Conservation (phyloP, 2,113 vertebrate genomes). For the Lonchura striata region DNA sequence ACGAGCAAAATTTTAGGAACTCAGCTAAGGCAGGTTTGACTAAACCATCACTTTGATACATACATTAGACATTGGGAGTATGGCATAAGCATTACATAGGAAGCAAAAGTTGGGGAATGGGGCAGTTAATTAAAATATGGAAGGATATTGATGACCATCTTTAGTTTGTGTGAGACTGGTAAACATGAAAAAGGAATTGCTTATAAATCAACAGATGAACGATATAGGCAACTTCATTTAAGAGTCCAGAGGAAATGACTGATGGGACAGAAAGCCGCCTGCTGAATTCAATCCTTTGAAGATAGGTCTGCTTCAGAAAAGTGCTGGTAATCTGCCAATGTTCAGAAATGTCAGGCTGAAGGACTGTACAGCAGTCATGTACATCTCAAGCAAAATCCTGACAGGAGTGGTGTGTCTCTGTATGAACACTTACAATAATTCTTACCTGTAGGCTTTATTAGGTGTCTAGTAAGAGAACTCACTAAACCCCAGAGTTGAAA, state of each 20-base stretch:
- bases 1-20: background rate
- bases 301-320: background rate
- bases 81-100: background rate
- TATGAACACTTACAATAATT: background rate
- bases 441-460: background rate
- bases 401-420: background rate
- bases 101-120: background rate
- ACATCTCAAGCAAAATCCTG: background rate
- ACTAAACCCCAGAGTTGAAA: background rate
- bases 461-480: background rate
- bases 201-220: background rate
- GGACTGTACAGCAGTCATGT: background rate
- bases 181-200: background rate
- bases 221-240: background rate
- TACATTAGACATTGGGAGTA: background rate
- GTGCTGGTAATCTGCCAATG: background rate
- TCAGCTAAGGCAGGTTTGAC: background rate
- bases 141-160: background rate
- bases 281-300: background rate
- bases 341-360: background rate
- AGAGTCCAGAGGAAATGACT: background rate
- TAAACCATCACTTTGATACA: background rate
- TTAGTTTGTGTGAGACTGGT: background rate
- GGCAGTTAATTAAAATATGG: background rate
- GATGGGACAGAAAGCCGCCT: background rate